Percentiles rank a stretch among this genome's conserved stretches.
These are phyloP conservation scores for Semaprochilodus insignis DNA, from an alignment of 2,797 vertebrate species.

Conservation along the genomic window DNA sequence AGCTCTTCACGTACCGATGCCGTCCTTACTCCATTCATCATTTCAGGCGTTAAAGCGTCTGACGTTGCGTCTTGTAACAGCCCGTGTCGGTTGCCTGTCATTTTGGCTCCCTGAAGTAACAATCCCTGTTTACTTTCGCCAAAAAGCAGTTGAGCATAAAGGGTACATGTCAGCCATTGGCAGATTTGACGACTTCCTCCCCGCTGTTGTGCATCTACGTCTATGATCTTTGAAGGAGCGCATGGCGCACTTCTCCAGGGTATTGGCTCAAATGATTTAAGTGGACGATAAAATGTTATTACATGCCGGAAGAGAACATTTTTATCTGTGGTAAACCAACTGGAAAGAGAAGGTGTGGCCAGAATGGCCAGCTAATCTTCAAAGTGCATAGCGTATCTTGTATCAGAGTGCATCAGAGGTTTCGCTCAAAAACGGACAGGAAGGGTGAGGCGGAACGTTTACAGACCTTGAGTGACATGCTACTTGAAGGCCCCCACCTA, in stretches of 20 bases:
- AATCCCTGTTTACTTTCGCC: conserved; percentile 55
- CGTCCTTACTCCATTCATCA: conserved; percentile 32
- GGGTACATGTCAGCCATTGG: conserved; percentile 46
- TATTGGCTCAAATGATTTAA: conserved; percentile 44
- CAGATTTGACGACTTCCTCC: conserved; percentile 43
- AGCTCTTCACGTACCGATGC: conserved; percentile 15
- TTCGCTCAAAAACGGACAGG: too few species aligned
- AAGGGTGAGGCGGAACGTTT: too few species aligned
- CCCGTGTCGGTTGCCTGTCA: conserved; percentile 42
- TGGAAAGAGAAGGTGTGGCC: conserved; percentile 9
- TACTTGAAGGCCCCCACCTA: too few species aligned
- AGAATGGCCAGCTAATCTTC: neutral
- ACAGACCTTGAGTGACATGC: too few species aligned
- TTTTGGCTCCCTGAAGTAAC: conserved; percentile 47
- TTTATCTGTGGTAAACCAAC: conserved; percentile 1
- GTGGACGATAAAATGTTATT: conserved; percentile 31
- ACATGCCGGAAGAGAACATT: neutral
- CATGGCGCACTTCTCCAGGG: conserved; percentile 29
- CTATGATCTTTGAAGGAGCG: conserved; percentile 15
- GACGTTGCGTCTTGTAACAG: conserved; percentile 30
- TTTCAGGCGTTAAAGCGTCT: conserved; percentile 41
- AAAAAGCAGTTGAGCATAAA: conserved; percentile 55
- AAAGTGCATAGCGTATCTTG: neutral
- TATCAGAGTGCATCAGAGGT: neutral
- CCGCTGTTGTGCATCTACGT: conserved; percentile 34